Evolutionary conservation across 2,113 vertebrate genomes (phyloP).

Genomic region (Columbina picui): DNA sequence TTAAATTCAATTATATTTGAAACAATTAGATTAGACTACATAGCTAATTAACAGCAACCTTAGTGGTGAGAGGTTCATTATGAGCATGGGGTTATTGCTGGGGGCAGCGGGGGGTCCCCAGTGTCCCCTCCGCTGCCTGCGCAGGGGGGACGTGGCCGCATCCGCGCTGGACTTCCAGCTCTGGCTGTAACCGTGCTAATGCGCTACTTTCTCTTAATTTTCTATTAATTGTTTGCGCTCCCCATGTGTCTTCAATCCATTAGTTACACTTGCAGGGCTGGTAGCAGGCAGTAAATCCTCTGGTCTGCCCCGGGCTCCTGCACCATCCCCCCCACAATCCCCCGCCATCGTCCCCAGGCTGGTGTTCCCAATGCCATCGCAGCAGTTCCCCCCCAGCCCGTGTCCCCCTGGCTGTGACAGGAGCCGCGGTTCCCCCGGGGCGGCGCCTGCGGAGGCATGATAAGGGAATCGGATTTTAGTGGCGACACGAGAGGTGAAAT

Average conservation of each 20-base stretch:
- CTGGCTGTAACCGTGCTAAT: slow-evolving; percentile 53
- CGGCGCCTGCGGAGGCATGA: slow-evolving; percentile 79
- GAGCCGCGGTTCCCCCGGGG: slow-evolving; percentile 36
- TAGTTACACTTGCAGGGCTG: slow-evolving; percentile 20
- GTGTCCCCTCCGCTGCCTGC: neutral
- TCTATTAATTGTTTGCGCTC: slow-evolving; percentile 41
- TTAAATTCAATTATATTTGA: neutral
- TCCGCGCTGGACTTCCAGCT: neutral
- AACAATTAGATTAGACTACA: neutral
- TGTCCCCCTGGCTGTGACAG: too few relatives aligned
- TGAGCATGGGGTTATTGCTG: neutral
- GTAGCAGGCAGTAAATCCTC: slow-evolving; percentile 72
- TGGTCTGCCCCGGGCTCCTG: slow-evolving; percentile 52
- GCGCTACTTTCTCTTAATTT: slow-evolving; percentile 41
- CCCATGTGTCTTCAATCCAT: neutral
- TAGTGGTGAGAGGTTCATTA: neutral
- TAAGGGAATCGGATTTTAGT: slow-evolving; percentile 77
- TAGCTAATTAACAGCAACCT: neutral
- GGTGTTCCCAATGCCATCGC: slow-evolving; percentile 21
- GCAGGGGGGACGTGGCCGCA: neutral
- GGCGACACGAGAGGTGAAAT: slow-evolving; percentile 17
- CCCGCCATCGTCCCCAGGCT: slow-evolving; percentile 58
- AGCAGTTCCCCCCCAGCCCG: too few relatives aligned
- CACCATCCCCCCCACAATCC: slow-evolving; percentile 52
- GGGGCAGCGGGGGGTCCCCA: neutral